Evolutionary conservation across 1,140 invertebrate species (phyloP).

Genomic region (Drosophila paulistorum): DNA sequence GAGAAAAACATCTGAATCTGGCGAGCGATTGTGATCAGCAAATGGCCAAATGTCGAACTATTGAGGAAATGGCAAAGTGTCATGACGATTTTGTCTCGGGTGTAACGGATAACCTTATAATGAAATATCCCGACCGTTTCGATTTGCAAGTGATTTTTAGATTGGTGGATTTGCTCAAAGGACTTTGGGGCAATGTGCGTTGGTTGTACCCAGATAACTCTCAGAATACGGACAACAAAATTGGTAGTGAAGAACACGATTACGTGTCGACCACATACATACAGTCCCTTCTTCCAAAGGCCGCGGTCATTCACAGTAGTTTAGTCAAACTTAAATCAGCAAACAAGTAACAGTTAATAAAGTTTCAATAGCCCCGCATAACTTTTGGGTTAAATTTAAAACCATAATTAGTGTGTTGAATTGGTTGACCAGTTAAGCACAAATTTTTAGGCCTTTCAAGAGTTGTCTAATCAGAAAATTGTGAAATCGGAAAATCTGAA

Average conservation of each 20-base stretch:
- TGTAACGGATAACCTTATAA: not conserved
- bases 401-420: not conserved
- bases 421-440: not conserved
- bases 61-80: no score
- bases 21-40: not conserved
- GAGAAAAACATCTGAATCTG: not conserved
- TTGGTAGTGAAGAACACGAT: not conserved
- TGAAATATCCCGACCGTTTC: not conserved
- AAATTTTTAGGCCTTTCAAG: constrained; percentile 6
- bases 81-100: not conserved
- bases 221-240: not conserved
- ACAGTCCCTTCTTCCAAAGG: no score
- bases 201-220: not conserved
- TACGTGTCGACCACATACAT: no score
- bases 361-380: no score
- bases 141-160: not conserved
- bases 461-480: constrained; percentile 44
- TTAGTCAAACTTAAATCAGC: no score
- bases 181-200: not conserved
- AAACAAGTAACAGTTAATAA: no score
- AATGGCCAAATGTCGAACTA: not conserved
- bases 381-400: not conserved
- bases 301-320: no score
- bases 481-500: constrained; percentile 11
- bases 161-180: not conserved